A percentile compares a stretch with the other conserved stretches of the same genome.
These are phyloP conservation scores for Apotomis turbidana DNA, from an alignment of 2,888 invertebrate species.

Conservation along the genomic window DNA sequence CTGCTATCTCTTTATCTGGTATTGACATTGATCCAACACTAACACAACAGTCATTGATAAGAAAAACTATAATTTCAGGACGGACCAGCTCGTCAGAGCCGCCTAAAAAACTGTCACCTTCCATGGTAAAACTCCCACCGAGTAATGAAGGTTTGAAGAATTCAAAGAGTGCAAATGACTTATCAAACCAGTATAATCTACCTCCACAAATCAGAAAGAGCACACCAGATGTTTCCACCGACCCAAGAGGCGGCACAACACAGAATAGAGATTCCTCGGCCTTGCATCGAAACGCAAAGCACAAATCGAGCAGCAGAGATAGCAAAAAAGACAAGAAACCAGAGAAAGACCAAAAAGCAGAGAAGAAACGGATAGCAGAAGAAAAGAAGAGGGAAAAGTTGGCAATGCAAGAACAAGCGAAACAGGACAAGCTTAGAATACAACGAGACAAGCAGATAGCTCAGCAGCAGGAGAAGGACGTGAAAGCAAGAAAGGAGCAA, in stretches of 20 bases:
- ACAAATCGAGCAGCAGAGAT: constrained; percentile 45
- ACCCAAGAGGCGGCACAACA: constrained; percentile 54
- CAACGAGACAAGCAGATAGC: constrained; percentile 52
- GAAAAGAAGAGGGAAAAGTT: constrained; percentile 59
- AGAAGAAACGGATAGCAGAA: constrained; percentile 60
- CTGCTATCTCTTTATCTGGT: constrained; percentile 17
- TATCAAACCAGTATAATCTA: constrained; percentile 49
- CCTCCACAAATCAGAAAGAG: constrained; percentile 55
- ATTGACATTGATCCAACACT: constrained; percentile 29
- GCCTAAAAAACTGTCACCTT: constrained; percentile 56
- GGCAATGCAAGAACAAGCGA: constrained; percentile 55
- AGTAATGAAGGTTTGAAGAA: constrained; percentile 47
- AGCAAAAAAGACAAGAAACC: constrained; percentile 52
- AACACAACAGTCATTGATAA: constrained; percentile 22
- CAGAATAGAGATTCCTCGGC: constrained; percentile 34
- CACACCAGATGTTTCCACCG: constrained; percentile 57
- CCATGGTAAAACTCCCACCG: constrained; percentile 56
- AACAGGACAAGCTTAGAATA: constrained; percentile 58
- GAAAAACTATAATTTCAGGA: constrained; percentile 52
- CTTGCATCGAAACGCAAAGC: constrained; percentile 44
- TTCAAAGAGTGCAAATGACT: constrained; percentile 63
- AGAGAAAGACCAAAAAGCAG: constrained; percentile 62
- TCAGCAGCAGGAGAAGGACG: constrained; percentile 46
- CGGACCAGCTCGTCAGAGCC: constrained; percentile 50
- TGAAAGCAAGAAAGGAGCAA: constrained; percentile 46